Base-by-base conservation (phyloP, 2,888 invertebrate genomes). In the Galerucella pusilla region DNA sequence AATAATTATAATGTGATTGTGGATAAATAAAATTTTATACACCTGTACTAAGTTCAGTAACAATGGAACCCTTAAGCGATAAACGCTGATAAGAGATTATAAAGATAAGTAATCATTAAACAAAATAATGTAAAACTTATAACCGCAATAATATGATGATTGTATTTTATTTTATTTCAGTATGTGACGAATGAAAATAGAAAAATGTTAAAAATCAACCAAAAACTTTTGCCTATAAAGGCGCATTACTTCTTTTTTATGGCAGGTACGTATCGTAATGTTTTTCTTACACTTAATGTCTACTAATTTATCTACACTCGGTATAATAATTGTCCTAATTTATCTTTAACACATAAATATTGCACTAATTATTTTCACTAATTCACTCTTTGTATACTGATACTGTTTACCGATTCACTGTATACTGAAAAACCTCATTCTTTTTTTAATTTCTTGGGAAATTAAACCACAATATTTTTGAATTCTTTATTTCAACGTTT, bases 181-280 rank as follows among this genome's bases (percentile, higher is more conserved):
- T 65, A 57, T 71, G 71, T 54, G 35, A 35, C 16, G 7, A 16
- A 52, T n/a, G 25, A n/a, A 12, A 35, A n/a, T 10, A 16, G 12
- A 12, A 49, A 52, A 20, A 63, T 63, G 52, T 10, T 52, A n/a
- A 80, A 49, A 63, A 90, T 96, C 70, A 93, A 96, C 86, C 89
- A 84, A 80, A 89, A 89, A 61, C 89, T 96, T 68, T 83, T 96
- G 87, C 96, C 96, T 12, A 90, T 97, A 68, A 97, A 97, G 90
- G 92, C 93, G 0, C 96, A 96, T 85, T 97, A 92, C 85, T 96
- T 97, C 88, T 94, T 95, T 85, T 95, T 96, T 82, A 94, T 96
- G 91, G 95, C 94, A 80, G 94, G 96, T 95, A 88, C 7, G 57
- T 57, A 16, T 9, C 9, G 6, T 9, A 45, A 1, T 6, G 45